Base-by-base conservation (phyloP, 2,888 invertebrate species). In the Pseudoips prasinana region DNA sequence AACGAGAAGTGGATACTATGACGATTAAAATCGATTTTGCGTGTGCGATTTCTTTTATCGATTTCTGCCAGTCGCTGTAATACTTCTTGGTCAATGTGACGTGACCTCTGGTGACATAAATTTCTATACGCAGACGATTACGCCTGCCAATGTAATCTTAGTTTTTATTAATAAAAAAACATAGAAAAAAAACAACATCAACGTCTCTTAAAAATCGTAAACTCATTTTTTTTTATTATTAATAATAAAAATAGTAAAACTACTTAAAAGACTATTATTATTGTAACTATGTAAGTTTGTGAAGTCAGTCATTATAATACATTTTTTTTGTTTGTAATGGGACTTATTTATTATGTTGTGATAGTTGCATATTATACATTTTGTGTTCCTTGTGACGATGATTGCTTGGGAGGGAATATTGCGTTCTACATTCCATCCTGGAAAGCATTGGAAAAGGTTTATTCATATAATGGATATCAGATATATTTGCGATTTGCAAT, bases 241-340 rank as follows among this genome's bases (percentile, higher is more conserved):
- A 59, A 67, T 64, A 62, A 73, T 75, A 81, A 83, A 77, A 79
- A 78, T 66, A 66, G 80, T 75, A 81, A 81, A 84, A 81, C 66
- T 65, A 71, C 67, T 72, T 69, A 72, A 78, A 77, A 74, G 71
- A 77, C 74, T 77, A 72, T 14, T 14, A 77, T 20, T 20, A 20
- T 20, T 58, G 47, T 58, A 57, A 63, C 60, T 64, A 54, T 67
- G 58, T 77, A 70, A 71, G 73, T 58, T 73, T 70, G 73, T 75
- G 73, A 73, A 75, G 76, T 78, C 77, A 71, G 61, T 73, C 57
- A 55, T 71, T 65, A 39, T 71, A 64, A 56, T 65, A 51, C 37
- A 32, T 51, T 60, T 48, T 64, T 54, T 56, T 58, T 61, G 67
- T 71, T 78, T 73, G 65, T 77, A 69, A 64, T 64, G 61, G 60